A percentile compares a stretch with the other conserved stretches of the same genome.
These are phyloP conservation scores for Bombyx huttoni DNA, from an alignment of 2,888 invertebrate species.

Conservation along the genomic window DNA sequence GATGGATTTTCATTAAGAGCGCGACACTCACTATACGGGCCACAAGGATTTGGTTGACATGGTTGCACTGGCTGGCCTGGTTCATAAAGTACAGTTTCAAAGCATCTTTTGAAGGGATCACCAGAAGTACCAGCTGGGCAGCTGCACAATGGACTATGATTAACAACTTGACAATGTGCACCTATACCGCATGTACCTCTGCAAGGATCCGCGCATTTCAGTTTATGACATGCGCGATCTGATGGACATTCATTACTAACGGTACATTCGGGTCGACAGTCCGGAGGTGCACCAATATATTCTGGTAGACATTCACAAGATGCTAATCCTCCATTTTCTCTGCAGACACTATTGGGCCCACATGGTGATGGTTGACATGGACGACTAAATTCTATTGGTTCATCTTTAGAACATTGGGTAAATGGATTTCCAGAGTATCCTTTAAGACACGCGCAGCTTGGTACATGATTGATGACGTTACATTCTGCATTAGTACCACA, in stretches of 20 bases:
- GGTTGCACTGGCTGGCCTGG: conserved; percentile 57
- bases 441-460: conserved; percentile 84
- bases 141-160: conserved; percentile 85
- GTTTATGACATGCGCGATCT: conserved; percentile 81
- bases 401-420: conserved; percentile 42
- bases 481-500: conserved; percentile 89
- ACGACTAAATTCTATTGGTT: conserved; percentile 47
- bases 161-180: conserved; percentile 81
- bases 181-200: conserved; percentile 80
- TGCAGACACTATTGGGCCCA: conserved; percentile 83
- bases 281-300: conserved; percentile 79
- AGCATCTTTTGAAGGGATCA: conserved; percentile 76
- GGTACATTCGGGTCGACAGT: conserved; percentile 83
- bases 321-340: conserved; percentile 80
- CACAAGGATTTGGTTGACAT: conserved; percentile 85
- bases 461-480: conserved; percentile 86
- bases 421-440: conserved; percentile 83
- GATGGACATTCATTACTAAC: conserved; percentile 83
- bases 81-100: conserved; percentile 28
- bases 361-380: conserved; percentile 84
- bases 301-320: conserved; percentile 80
- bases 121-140: conserved; percentile 78
- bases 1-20: conserved; percentile 79
- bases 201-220: conserved; percentile 86
- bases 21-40: conserved; percentile 84